Base-by-base conservation (phyloP, 2,888 invertebrate genomes). In the Phymatocera aterrima region DNA sequence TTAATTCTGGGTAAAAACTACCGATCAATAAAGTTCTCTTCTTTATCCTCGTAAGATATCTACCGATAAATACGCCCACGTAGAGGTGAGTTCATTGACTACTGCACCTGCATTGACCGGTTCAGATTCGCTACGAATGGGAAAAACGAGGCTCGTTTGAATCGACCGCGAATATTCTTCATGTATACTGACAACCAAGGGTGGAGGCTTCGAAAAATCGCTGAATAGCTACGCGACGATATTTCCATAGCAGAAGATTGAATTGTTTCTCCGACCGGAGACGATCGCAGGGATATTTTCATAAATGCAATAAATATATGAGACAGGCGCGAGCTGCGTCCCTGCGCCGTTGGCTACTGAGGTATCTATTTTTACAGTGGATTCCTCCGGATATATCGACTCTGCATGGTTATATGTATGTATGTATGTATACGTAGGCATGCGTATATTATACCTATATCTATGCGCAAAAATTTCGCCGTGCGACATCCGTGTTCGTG, bases 351-450 rank as follows among this genome's bases (percentile, higher is more conserved):
- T 72, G 51, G 72, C 72, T 72, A 51, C 34, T 72, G 18, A n/a
- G 34, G 18, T 51, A 72, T 34, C 72, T 88, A 89, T 90, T 89
- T 89, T 89, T 84, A 87, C 84, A 86, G 85, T 84, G 82, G 88
- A 89, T 89, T 90, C 89, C 88, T 87, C 86, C 86, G 85, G 86
- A 88, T 89, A 88, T 51, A 72, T 72, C 72, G 72, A 72, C 72
- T 72, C 51, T 72, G 72, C 72, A 51, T 68, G 37, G 8, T 4
- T 18, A 86, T 85, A 83, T n/a, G n/a, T n/a, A n/a, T n/a, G n/a
- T n/a, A n/a, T n/a, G n/a, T n/a, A n/a, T n/a, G n/a, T n/a, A n/a
- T n/a, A n/a, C n/a, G n/a, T n/a, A n/a, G n/a, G n/a, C n/a, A n/a
- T n/a, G n/a, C n/a, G n/a, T n/a, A n/a, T n/a, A n/a, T n/a, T n/a